Percentiles rank a stretch among this genome's conserved stretches.
Conservation (phyloP, 1,140 invertebrate species). For the Mamestra configurata region DNA sequence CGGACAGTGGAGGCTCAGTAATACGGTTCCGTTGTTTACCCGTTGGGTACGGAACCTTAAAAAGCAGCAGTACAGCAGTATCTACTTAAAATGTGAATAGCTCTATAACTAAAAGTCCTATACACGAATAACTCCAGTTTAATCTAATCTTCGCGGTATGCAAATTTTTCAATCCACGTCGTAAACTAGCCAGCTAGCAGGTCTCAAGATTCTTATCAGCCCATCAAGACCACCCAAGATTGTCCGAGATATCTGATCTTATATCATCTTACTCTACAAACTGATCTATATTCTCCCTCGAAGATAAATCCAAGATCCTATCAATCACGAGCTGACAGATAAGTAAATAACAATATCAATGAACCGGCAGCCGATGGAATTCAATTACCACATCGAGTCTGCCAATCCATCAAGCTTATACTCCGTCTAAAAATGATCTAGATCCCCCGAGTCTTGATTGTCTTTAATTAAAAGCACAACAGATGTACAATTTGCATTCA, state of each 20-base stretch:
- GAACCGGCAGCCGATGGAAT: neutral
- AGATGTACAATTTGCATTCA: conserved; percentile 44
- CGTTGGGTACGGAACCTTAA: too few species aligned
- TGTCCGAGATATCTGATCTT: neutral
- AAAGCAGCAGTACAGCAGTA: too few species aligned
- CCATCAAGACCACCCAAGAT: neutral
- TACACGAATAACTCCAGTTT: too few species aligned
- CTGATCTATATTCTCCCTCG: neutral
- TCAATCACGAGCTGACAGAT: neutral
- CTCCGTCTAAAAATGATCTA: neutral
- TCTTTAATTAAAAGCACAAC: conserved; percentile 18
- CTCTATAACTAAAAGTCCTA: too few species aligned
- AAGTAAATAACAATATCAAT: conserved; percentile 24
- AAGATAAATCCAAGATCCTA: neutral
- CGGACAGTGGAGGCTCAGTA: too few species aligned
- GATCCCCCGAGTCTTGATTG: conserved; percentile 18
- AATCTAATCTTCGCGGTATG: neutral
- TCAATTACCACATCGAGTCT: neutral
- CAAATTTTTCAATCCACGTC: neutral
- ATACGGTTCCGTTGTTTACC: too few species aligned
- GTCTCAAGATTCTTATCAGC: neutral
- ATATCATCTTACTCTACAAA: neutral
- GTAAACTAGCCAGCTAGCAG: neutral
- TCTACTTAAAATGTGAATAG: too few species aligned
- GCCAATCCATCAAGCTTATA: neutral